Conservation (phyloP, 2,888 invertebrate genomes). For the Stenoptilia bipunctidactyla region DNA sequence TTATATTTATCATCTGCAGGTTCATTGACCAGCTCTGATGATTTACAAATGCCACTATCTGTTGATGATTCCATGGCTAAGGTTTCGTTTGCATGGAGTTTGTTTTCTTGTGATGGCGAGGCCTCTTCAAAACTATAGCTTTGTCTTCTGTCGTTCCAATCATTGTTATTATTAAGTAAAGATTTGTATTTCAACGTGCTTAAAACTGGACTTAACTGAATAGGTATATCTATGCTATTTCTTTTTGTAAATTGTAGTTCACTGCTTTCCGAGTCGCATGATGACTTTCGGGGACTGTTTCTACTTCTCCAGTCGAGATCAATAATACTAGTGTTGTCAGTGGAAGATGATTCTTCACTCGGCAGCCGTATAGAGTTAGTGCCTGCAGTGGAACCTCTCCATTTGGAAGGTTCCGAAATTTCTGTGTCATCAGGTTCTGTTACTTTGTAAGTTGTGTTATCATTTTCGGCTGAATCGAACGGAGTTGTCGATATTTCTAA, state of each 20-base stretch:
- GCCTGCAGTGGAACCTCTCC: constrained; percentile 76
- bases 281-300: constrained; percentile 39
- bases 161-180: constrained; percentile 50
- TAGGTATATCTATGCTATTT: constrained; percentile 35
- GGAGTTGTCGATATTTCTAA: constrained; percentile 59
- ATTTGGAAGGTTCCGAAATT: constrained; percentile 71
- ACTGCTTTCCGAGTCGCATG: constrained; percentile 46
- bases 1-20: constrained; percentile 28
- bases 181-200: constrained; percentile 58
- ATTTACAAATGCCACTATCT: constrained; percentile 82
- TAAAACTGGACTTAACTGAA: constrained; percentile 42
- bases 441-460: constrained; percentile 53
- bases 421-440: constrained; percentile 70
- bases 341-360: constrained; percentile 59
- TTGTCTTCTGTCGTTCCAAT: constrained; percentile 81
- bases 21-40: constrained; percentile 74
- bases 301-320: constrained; percentile 44
- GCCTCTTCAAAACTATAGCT: constrained; percentile 79
- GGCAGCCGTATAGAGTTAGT: constrained; percentile 76
- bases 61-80: constrained; percentile 80
- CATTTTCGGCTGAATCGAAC: constrained; percentile 25
- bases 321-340: constrained; percentile 57
- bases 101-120: constrained; percentile 38
- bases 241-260: constrained; percentile 34
- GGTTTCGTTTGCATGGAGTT: constrained; percentile 48